Conservation (phyloP, 2,797 vertebrate genomes). For the Galago senegalensis region DNA sequence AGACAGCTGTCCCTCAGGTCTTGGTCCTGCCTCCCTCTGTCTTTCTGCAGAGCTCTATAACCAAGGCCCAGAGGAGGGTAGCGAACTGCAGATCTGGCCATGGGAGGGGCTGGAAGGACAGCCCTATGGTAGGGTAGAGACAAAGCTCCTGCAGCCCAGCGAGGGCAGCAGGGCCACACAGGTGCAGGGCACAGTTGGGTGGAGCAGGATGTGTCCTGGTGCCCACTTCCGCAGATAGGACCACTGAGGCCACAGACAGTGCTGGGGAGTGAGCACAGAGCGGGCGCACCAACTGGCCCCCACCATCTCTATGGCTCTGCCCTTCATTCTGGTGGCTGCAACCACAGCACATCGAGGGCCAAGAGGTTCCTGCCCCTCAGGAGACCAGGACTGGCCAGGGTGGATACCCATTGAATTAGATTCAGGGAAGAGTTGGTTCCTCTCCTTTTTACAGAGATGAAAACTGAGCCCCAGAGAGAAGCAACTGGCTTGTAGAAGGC, state of each 20-base stretch:
- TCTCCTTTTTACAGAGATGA: not conserved
- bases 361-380: no score
- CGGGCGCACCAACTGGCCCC: not conserved
- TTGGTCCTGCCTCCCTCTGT: no score
- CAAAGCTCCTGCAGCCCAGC: not conserved
- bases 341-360: not conserved
- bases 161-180: not conserved
- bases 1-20: not conserved
- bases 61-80: not conserved
- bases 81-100: not conserved
- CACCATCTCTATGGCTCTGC: not conserved
- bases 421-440: not conserved
- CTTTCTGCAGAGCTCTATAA: not conserved
- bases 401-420: no score
- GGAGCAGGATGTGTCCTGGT: rapidly evolving
- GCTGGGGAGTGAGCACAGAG: not conserved
- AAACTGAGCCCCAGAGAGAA: not conserved
- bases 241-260: not conserved
- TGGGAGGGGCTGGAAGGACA: not conserved
- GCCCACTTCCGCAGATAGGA: not conserved
- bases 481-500: not conserved
- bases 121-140: rapidly evolving
- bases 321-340: not conserved
- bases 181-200: no score
- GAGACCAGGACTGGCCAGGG: not conserved